Conservation (phyloP, 2,888 invertebrate genomes). For the Elegia similella region DNA sequence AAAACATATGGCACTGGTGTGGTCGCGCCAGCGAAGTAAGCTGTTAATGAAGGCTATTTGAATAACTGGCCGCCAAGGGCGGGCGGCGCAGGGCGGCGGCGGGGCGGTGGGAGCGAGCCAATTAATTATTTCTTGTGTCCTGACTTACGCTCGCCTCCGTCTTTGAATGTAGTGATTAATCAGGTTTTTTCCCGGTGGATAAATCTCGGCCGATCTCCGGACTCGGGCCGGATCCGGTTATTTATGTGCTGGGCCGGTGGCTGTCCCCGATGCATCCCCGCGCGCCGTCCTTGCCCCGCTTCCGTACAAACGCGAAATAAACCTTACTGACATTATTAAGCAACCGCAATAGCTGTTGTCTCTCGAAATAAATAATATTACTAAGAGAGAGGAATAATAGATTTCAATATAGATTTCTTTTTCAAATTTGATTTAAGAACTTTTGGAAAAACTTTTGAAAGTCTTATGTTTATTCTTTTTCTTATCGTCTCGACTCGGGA, state of each 20-base stretch:
- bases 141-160: slow-evolving; percentile 63
- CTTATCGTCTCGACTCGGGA: no score
- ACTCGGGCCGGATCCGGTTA: slow-evolving; percentile 34
- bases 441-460: no score
- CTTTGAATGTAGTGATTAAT: slow-evolving; percentile 69
- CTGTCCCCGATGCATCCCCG: slow-evolving; percentile 15
- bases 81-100: slow-evolving; percentile 14
- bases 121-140: slow-evolving; percentile 69
- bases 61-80: slow-evolving; percentile 37
- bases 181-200: slow-evolving; percentile 59
- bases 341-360: no score
- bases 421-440: no score
- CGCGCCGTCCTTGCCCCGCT: slow-evolving; percentile 8
- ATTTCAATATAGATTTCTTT: no score
- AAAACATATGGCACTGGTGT: slow-evolving; percentile 2
- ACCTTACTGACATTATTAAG: neutral
- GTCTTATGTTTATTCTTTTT: no score
- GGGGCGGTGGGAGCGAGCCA: slow-evolving; percentile 33
- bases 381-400: no score
- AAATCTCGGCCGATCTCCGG: slow-evolving; percentile 47
- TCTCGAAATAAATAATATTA: no score
- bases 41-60: slow-evolving; percentile 53
- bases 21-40: slow-evolving; percentile 23
- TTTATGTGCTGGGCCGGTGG: slow-evolving; percentile 39
- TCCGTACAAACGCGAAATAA: slow-evolving; percentile 13